These are phyloP conservation scores for Alouatta palliata DNA, from an alignment of 2,113 vertebrate species.

Conservation along the genomic window DNA sequence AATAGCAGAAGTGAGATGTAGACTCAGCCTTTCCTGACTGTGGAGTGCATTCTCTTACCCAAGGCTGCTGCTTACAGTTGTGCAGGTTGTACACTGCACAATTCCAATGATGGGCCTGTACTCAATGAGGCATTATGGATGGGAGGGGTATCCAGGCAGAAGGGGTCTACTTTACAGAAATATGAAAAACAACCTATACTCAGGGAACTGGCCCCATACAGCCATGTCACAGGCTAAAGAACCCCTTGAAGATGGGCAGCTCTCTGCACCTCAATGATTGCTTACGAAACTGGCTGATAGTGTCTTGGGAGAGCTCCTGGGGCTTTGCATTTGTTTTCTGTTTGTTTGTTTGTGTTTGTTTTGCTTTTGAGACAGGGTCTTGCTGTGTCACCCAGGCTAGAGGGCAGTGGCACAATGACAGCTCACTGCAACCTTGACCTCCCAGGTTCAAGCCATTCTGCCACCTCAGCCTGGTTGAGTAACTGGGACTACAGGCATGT, in stretches of 20 bases:
- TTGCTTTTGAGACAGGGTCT: too few species aligned
- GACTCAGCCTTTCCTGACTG: background rate
- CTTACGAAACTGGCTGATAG: background rate
- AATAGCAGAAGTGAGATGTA: background rate
- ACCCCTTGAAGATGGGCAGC: background rate
- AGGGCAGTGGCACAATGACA: too few species aligned
- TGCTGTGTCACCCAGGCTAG: too few species aligned
- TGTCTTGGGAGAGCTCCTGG: background rate
- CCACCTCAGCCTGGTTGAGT: too few species aligned
- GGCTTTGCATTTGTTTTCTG: background rate
- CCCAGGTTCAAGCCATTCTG: too few species aligned
- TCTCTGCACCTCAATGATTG: background rate
- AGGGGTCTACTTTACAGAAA: background rate
- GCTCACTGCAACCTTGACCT: too few species aligned
- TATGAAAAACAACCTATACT: background rate
- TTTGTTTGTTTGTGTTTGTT: too few species aligned
- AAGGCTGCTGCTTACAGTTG: background rate
- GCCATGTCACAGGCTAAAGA: background rate
- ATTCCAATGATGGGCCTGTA: background rate
- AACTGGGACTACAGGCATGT: too few species aligned
- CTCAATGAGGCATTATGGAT: background rate
- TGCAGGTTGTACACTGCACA: background rate
- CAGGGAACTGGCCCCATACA: background rate
- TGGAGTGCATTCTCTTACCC: background rate
- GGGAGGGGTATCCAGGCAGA: background rate